Conservation (phyloP, 2,888 invertebrate species). For the Drosophila melanocephala region DNA sequence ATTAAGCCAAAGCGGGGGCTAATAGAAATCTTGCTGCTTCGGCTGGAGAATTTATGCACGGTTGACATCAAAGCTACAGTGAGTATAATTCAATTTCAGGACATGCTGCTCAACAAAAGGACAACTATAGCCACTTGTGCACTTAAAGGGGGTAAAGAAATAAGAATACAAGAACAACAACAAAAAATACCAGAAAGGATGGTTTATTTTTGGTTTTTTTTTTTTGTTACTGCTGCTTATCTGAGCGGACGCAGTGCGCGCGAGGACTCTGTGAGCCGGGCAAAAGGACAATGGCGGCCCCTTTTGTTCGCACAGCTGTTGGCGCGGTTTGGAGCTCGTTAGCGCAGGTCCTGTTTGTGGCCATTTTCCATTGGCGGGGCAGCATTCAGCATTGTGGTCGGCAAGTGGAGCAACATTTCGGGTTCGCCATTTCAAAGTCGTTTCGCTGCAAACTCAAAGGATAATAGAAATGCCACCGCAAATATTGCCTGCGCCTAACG, state of each 20-base stretch:
- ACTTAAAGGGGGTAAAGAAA: constrained; percentile 27
- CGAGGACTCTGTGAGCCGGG: neutral
- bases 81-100: constrained; percentile 47
- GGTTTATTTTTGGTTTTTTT: neutral
- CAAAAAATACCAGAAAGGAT: constrained; percentile 3
- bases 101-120: constrained; percentile 22
- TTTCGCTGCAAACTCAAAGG: constrained; percentile 59
- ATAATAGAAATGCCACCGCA: constrained; percentile 69
- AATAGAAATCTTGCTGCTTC: constrained; percentile 25
- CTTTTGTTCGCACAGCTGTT: constrained; percentile 69
- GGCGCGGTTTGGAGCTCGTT: constrained; percentile 71
- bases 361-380: constrained; percentile 13
- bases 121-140: constrained; percentile 40
- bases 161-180: neutral
- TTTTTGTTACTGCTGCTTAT: constrained; percentile 22
- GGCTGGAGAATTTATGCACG: constrained; percentile 38
- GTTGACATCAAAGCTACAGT: constrained; percentile 29
- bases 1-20: constrained; percentile 44
- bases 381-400: constrained; percentile 37
- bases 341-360: constrained; percentile 46
- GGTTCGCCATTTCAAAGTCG: constrained; percentile 58
- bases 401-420: constrained; percentile 53
- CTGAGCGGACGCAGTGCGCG: constrained; percentile 27
- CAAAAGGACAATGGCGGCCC: constrained; percentile 34
- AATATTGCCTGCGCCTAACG: constrained; percentile 50